Conservation (phyloP, 2,888 invertebrate species). For the Amphipyra tragopoginis region DNA sequence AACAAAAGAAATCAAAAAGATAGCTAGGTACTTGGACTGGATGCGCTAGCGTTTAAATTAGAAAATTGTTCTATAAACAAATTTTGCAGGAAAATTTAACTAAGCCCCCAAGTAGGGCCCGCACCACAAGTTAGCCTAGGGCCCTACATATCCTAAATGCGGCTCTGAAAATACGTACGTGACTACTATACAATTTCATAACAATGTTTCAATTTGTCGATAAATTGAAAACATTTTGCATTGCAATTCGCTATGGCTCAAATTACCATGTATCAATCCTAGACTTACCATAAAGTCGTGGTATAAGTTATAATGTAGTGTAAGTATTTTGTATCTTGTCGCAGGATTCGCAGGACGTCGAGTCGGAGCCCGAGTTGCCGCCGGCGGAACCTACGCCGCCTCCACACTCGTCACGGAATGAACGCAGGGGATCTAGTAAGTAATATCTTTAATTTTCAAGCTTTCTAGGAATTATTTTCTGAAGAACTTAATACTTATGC, state of each 20-base stretch:
- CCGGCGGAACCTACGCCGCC: conserved; percentile 72
- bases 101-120: too few relatives aligned
- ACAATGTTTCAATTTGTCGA: conserved; percentile 11
- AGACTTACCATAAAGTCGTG: neutral
- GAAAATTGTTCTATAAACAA: too few relatives aligned
- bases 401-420: conserved; percentile 58
- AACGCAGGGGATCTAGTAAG: conserved; percentile 67
- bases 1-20: too few relatives aligned
- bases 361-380: conserved; percentile 86
- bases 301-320: conserved; percentile 20
- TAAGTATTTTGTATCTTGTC: conserved; percentile 70
- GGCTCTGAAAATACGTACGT: too few relatives aligned
- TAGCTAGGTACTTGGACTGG: too few relatives aligned
- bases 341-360: conserved; percentile 84
- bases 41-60: too few relatives aligned
- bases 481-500: too few relatives aligned
- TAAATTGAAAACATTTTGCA: conserved; percentile 17
- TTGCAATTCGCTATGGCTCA: neutral
- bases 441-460: neutral
- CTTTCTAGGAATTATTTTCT: too few relatives aligned
- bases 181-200: too few relatives aligned
- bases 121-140: too few relatives aligned
- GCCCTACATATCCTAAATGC: too few relatives aligned
- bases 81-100: too few relatives aligned
- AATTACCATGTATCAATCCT: neutral